A percentile compares a stretch with the other conserved stretches of the same genome.
Conservation (phyloP, 2,888 invertebrate species). For the Euspilapteryx auroguttella region DNA sequence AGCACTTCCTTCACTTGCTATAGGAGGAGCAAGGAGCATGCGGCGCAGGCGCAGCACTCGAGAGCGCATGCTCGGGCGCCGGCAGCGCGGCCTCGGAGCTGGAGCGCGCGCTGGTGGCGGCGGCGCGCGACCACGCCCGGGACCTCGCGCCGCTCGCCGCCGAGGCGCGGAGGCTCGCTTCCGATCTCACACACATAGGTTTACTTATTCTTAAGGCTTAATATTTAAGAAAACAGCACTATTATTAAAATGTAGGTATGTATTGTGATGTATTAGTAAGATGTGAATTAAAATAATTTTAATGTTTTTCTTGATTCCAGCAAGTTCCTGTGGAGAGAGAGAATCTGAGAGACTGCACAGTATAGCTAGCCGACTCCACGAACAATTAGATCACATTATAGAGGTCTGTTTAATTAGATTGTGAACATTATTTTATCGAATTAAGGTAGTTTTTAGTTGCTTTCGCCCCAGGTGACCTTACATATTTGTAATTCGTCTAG, state of each 20-base stretch:
- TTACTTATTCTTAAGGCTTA: slow-evolving; percentile 6
- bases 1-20: no score
- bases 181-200: slow-evolving; percentile 56
- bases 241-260: neutral
- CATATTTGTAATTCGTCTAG: no score
- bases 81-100: slow-evolving; percentile 85
- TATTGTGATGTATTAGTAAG: no score
- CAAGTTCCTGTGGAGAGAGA: slow-evolving; percentile 65
- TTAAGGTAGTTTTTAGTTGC: no score
- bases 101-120: slow-evolving; percentile 74
- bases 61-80: slow-evolving; percentile 66
- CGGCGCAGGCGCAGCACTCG: slow-evolving; percentile 44
- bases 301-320: slow-evolving; percentile 16
- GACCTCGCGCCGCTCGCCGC: slow-evolving; percentile 46
- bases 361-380: slow-evolving; percentile 92
- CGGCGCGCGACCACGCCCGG: slow-evolving; percentile 46
- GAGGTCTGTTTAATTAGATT: slow-evolving; percentile 82
- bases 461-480: no score
- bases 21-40: slow-evolving; percentile 43
- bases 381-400: slow-evolving; percentile 97
- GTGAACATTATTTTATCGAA: no score
- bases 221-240: neutral
- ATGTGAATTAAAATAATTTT: neutral
- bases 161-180: slow-evolving; percentile 42
- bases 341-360: slow-evolving; percentile 88